These are phyloP conservation scores for Nycteola revayana DNA, from an alignment of 2,888 invertebrate genomes.

Conservation along the genomic window DNA sequence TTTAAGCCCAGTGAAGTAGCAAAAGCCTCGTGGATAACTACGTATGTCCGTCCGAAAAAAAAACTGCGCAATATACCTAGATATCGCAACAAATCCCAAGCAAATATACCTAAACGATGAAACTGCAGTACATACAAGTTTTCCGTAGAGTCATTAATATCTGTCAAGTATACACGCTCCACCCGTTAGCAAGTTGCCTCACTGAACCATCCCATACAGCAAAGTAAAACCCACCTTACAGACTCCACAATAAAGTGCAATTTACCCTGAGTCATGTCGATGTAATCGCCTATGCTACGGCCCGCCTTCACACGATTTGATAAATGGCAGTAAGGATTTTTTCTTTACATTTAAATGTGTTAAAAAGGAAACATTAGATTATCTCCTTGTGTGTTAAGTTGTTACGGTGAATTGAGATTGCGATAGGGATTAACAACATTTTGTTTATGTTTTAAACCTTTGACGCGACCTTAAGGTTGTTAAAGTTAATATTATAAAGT, in stretches of 20 bases:
- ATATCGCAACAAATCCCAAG: no score
- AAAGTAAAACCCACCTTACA: not conserved
- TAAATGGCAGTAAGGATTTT: slow-evolving; percentile 11
- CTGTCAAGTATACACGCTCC: slow-evolving; percentile 60
- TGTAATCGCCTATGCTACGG: slow-evolving; percentile 22
- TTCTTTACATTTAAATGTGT: not conserved
- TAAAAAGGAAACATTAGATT: not conserved
- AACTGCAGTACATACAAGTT: no score
- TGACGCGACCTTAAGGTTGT: no score
- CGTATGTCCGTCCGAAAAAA: no score
- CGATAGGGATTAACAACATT: no score
- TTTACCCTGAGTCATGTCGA: not conserved
- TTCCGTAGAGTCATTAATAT: slow-evolving; percentile 61
- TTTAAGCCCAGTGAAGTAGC: no score
- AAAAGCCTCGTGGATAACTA: no score
- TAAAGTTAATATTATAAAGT: no score
- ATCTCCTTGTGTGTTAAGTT: not conserved
- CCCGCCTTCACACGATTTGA: slow-evolving; percentile 25
- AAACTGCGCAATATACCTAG: no score
- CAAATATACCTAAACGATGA: no score
- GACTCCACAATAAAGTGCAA: not conserved
- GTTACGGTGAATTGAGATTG: not conserved
- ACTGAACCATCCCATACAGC: not conserved
- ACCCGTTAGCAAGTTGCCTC: slow-evolving; percentile 48
- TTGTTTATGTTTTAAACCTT: no score